These are phyloP conservation scores for Tetrapedia diversipes DNA, from an alignment of 2,888 invertebrate genomes.

Conservation along the genomic window DNA sequence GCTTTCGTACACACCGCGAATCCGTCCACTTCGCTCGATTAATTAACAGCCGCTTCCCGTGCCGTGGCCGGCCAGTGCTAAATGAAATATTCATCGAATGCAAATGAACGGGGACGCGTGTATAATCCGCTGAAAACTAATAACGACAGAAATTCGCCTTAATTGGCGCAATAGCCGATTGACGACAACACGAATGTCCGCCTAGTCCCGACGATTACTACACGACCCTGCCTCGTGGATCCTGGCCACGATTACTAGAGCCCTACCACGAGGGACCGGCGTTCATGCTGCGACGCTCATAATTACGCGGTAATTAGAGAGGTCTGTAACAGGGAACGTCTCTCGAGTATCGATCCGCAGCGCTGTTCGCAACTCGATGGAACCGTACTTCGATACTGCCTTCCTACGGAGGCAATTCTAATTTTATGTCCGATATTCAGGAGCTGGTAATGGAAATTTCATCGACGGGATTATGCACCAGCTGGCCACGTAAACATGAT, in stretches of 20 bases:
- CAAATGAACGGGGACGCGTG: conserved; percentile 72
- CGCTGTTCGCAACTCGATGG: conserved; percentile 53
- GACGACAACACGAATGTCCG: conserved; percentile 53
- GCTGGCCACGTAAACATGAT: not conserved
- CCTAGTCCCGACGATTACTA: conserved; percentile 75
- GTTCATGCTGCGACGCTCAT: conserved; percentile 67
- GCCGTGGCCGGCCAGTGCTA: conserved; percentile 11
- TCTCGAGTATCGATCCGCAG: conserved; percentile 74
- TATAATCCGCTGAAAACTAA: conserved; percentile 76
- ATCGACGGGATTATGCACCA: conserved; percentile 18
- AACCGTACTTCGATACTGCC: conserved; percentile 39
- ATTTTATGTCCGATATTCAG: not conserved
- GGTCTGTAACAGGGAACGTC: conserved; percentile 75
- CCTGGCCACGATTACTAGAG: conserved; percentile 66
- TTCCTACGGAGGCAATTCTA: too few relatives aligned
- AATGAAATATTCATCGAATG: conserved; percentile 78
- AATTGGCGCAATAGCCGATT: conserved; percentile 78
- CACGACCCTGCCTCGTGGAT: conserved; percentile 74
- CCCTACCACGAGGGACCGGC: conserved; percentile 13
- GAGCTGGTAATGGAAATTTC: conserved; percentile 27
- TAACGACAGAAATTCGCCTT: conserved; percentile 77
- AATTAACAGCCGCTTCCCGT: conserved; percentile 59
- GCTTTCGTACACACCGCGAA: conserved; percentile 21
- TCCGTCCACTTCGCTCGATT: conserved; percentile 46
- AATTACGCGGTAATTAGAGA: conserved; percentile 80